Base-by-base conservation (phyloP, 2,113 vertebrate genomes). In the Vidua chalybeata region DNA sequence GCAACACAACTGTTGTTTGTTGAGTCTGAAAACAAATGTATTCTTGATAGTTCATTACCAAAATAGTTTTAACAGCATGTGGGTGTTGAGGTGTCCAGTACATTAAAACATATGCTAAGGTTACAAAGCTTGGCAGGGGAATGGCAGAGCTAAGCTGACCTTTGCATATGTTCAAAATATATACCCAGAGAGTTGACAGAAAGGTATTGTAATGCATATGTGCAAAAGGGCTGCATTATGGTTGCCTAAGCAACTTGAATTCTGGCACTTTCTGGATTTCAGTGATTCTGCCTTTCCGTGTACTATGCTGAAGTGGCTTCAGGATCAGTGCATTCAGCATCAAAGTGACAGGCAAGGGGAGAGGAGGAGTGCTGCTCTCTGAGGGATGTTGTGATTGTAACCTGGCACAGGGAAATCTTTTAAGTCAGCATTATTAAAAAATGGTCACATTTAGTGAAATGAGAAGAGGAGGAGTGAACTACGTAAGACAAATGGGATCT, bases 171-270 rank as follows among this genome's bases (percentile, higher is more conserved):
- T 83, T 89, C 63, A 66, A 91, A 80, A 85, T 63, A 71, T 4
- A 39, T 7, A 33, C 20, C 43, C 43, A 31, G 39, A 22, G 62
- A 41, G 66, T 80, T 96, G 78, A 93, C 83, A 91, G 71, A 71
- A 84, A 86, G 79, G 76, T 80, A 48, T 59, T 59, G 22, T 88
- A 78, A 55, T 52, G 18, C 61, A 27, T 78, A 73, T 35, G n/a
- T 85, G 59, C 63, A 77, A 33, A 90, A 79, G 73, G 30, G 59
- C 48, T 94, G 67, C 24, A 5, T 84, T 89, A 63, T 56, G 72
- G 85, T 96, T 96, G 79, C 90, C 90, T 90, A 55, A 95, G 90
- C 85, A 95, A 71, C 88, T 85, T 78, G 68, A 84, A 66, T 93
- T 96, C 72, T 91, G 84, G 26, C 54, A 62, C 43, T 93, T 93